Evolutionary conservation across 2,113 vertebrate species (phyloP), one percentile per base, ranked within the genome.

Genomic region (Tupaia chinensis): DNA sequence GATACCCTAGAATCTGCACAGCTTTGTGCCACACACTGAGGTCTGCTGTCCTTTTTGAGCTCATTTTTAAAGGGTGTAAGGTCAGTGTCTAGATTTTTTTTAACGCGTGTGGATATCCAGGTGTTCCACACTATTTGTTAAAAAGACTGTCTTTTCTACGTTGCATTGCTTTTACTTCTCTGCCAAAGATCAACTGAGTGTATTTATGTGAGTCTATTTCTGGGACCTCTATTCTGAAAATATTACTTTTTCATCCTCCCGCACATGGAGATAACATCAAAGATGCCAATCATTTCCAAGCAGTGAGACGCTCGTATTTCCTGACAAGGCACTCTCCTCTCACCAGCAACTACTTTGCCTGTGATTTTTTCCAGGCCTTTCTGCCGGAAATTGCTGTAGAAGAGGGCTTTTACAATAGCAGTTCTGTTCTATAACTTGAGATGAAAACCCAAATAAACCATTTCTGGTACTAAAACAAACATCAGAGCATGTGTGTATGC

Each of bases 381-480:
- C 15, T 70, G 60, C 74, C 78, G 63, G 56, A 95, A 90, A 84
- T 73, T 54, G 56, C 23, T 90, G 66, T 82, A 58, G 81, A 89
- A 87, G 29, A 83, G 17, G 20, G 13, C 22, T 83, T 87, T 92
- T 90, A 82, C 27, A 87, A 66, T 1, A 80, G 23, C 66, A 87
- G 23, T 9, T 68, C 27, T 93, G 10, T 63, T 91, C 85, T 89
- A 81, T 54, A 81, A 78, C 63, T 76, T 77, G 69, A 87, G 17
- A 27, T 77, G 76, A 93, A 93, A 60, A 63, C 29, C 20, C 86
- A 93, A 79, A 11, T 76, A 89, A 96, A 34, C 11, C 34, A 68
- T n/a, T 85, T 68, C 63, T 63, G 56, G 34, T 20, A 73, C 10
- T 73, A 74, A 95, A 94, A 69, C 25, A 87, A 77, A 72, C 3